Conservation (phyloP, 2,113 vertebrate genomes). For the Acanthisitta chloris region DNA sequence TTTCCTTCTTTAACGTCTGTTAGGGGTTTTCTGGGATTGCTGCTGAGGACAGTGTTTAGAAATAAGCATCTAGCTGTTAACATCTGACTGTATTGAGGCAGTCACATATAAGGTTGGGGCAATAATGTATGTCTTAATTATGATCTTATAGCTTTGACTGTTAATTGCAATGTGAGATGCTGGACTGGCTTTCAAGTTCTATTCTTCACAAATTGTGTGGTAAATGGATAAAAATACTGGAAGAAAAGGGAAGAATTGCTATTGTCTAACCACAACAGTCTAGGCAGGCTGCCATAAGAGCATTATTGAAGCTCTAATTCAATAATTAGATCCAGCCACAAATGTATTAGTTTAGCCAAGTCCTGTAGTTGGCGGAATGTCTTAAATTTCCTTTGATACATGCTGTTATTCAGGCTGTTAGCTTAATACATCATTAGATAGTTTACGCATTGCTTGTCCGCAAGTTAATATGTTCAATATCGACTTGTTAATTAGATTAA, state of each 20-base stretch:
- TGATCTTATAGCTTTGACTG: neutral
- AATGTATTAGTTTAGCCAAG: constrained; percentile 22
- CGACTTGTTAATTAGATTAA: neutral
- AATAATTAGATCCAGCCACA: constrained; percentile 44
- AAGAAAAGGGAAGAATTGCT: constrained; percentile 30
- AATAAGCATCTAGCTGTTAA: neutral
- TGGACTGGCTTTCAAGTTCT: neutral
- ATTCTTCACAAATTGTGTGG: neutral
- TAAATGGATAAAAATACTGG: constrained; percentile 17
- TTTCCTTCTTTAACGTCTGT: neutral
- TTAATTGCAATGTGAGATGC: neutral
- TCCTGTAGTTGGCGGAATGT: constrained; percentile 6
- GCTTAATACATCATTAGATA: neutral
- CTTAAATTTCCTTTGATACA: constrained; percentile 5
- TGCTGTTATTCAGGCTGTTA: neutral
- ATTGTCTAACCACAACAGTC: constrained; percentile 32
- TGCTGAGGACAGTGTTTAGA: neutral
- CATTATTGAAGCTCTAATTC: constrained; percentile 18
- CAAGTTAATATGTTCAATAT: neutral
- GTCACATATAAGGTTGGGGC: neutral
- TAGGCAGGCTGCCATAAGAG: constrained; percentile 30
- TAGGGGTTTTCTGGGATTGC: neutral
- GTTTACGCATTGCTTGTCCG: neutral
- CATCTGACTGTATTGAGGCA: neutral
- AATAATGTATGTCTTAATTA: neutral